Evolutionary conservation across 2,797 vertebrate species (phyloP).

Genomic region (Chanos chanos): DNA sequence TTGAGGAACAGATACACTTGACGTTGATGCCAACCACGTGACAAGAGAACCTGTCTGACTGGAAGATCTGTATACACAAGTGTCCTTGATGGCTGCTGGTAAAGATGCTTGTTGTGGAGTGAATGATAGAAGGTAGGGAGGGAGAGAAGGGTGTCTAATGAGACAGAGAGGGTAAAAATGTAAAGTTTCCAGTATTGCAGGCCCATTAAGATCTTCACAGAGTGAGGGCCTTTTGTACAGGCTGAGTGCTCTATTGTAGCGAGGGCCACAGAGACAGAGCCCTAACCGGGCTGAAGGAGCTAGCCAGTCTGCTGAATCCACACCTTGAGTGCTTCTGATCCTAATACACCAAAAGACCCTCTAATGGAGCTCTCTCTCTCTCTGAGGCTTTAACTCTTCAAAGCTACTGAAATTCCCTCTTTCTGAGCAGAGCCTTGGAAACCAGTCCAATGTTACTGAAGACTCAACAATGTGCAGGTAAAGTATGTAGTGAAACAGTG

Average conservation of each 20-base stretch:
- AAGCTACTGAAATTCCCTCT: constrained; percentile 27
- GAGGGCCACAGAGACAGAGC: constrained; percentile 55
- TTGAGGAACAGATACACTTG: constrained; percentile 10
- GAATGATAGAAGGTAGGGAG: constrained; percentile 22
- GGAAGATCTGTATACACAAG: constrained; percentile 19
- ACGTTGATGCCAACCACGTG: constrained; percentile 4
- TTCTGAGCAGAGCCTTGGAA: constrained; percentile 16
- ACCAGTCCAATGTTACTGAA: constrained; percentile 5
- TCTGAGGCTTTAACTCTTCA: constrained; percentile 26
- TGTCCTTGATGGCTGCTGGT: constrained; percentile 17
- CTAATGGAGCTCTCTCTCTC: constrained; percentile 32
- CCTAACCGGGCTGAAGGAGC: constrained; percentile 53
- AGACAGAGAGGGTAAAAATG: constrained; percentile 48
- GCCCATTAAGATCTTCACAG: constrained; percentile 56
- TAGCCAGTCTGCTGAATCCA: constrained; percentile 47
- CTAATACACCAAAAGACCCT: constrained; percentile 43
- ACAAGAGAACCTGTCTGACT: constrained; percentile 21
- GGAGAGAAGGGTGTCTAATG: constrained; percentile 35
- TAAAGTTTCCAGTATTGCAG: constrained; percentile 50
- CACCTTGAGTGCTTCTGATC: constrained; percentile 48
- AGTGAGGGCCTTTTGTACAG: constrained; percentile 57
- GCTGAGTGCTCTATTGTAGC: constrained; percentile 64
- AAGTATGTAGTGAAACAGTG: not conserved
- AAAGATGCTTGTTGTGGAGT: constrained; percentile 23
- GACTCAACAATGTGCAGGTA: not conserved